Evolutionary conservation across 2,113 vertebrate genomes (phyloP), one percentile per base, ranked within the genome.

Genomic region (Chlorodrepanis virens): DNA sequence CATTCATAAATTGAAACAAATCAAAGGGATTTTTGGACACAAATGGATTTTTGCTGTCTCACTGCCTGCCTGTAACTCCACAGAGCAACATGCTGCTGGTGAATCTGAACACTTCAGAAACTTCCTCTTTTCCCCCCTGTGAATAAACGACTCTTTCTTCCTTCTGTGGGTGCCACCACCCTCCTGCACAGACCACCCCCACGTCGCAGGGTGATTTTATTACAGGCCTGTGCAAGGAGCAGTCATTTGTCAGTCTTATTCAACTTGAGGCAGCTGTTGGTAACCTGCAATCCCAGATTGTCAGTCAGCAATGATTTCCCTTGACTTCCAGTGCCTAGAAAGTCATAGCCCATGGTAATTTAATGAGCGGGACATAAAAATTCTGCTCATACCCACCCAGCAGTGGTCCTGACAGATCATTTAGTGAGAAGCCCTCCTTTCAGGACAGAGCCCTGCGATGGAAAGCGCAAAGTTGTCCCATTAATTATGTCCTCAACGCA

Each of bases 351-450:
- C 54, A 76, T 50, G 95, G 91, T 97, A 93, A 97, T 96, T 97
- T 98, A 98, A 98, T 97, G 97, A 98, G 97, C 22, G 3, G 83
- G 75, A 88, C 90, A 98, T 98, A 82, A 97, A 97, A 97, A 98
- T 97, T 98, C 97, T 72, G 82, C 60, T 98, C 97, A 97, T 91
- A 97, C 78, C 72, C 96, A 85, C 31, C 87, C 87, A 69, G 92
- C 47, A 68, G 90, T 13, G 40, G 69, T 93, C 95, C 93, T 97
- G 97, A 96, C 96, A 96, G 93, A 94, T 88, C 87, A 45, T 74
- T 96, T 92, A 83, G 95, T 80, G 88, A 94, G 94, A 81, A 95
- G 86, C 57, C 60, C 89, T 96, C 88, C 71, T 97, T 96, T 63
- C 92, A 93, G 91, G 95, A 87, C 91, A 81, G 61, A 97, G 90